A percentile compares a stretch with the other conserved stretches of the same genome.
Conservation (phyloP, 2,797 vertebrate species). For the Melanotaenia nigrans region DNA sequence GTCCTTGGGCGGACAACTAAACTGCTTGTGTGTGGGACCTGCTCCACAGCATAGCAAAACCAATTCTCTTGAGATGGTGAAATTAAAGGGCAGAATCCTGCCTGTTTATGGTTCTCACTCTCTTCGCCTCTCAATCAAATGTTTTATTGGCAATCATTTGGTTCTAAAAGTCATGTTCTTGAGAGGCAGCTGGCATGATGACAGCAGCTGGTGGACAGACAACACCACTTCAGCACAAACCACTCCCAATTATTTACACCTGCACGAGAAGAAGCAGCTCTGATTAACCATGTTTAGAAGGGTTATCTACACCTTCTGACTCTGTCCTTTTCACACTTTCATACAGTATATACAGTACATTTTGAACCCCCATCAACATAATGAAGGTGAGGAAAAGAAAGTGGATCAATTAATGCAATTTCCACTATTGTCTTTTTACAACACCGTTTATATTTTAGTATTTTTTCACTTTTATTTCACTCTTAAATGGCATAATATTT, state of each 20-base stretch:
- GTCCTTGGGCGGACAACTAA: conserved; percentile 84
- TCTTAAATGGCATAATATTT: neutral
- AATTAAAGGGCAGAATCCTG: conserved; percentile 86
- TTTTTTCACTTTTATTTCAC: neutral
- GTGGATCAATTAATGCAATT: conserved; percentile 16
- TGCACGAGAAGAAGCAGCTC: conserved; percentile 44
- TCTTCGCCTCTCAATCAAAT: conserved; percentile 85
- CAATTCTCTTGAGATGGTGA: conserved; percentile 83
- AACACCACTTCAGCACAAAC: conserved; percentile 44
- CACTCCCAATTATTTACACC: conserved; percentile 77
- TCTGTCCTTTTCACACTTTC: conserved; percentile 17
- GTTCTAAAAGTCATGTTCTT: conserved; percentile 80
- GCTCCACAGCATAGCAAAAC: conserved; percentile 81
- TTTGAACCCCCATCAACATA: conserved; percentile 18
- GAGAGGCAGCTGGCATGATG: conserved; percentile 59
- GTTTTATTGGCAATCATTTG: conserved; percentile 88
- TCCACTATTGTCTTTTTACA: conserved; percentile 1
- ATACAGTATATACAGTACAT: neutral
- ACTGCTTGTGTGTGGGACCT: conserved; percentile 78
- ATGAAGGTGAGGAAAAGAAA: too few species aligned
- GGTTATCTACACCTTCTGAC: conserved; percentile 10
- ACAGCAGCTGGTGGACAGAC: conserved; percentile 64
- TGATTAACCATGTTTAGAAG: conserved; percentile 47
- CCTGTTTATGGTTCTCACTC: conserved; percentile 83
- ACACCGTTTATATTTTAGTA: neutral